Percentiles rank a stretch among this genome's conserved stretches.
Evolutionary conservation across 2,888 invertebrate species (phyloP).

Genomic region (Drosophila siamana): DNA sequence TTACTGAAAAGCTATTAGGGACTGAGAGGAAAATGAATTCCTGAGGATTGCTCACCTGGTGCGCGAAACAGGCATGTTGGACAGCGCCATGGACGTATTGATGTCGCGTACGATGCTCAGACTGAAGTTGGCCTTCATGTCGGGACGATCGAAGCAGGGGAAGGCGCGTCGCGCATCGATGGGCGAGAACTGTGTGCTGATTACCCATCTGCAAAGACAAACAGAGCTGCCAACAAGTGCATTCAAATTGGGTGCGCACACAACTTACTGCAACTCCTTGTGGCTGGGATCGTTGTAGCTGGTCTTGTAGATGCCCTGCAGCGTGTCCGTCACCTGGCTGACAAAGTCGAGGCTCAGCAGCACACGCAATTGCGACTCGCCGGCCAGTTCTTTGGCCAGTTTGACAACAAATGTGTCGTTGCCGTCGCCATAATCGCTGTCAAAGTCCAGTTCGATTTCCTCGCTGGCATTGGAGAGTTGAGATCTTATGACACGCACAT

Average conservation of each 20-base stretch:
- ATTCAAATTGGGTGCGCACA: background rate
- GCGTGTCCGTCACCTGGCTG: constrained; percentile 86
- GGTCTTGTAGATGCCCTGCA: constrained; percentile 87
- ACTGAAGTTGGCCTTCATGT: constrained; percentile 91
- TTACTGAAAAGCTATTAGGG: background rate
- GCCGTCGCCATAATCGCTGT: constrained; percentile 82
- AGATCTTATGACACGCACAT: constrained; percentile 79
- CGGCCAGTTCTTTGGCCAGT: constrained; percentile 65
- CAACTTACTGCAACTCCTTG: constrained; percentile 84
- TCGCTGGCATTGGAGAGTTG: constrained; percentile 53
- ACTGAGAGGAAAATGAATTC: constrained; percentile 10
- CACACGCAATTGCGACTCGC: constrained; percentile 81
- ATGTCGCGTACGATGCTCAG: constrained; percentile 88
- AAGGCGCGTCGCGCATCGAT: constrained; percentile 92
- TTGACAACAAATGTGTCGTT: constrained; percentile 83
- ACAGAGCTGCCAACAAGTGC: background rate
- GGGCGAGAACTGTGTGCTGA: constrained; percentile 92
- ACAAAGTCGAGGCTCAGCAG: constrained; percentile 86
- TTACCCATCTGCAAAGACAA: constrained; percentile 88
- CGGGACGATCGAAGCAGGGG: constrained; percentile 95
- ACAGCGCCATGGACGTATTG: constrained; percentile 85
- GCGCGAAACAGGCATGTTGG: constrained; percentile 88
- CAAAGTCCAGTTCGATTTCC: constrained; percentile 81
- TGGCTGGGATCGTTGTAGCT: constrained; percentile 85
- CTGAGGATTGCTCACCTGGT: too few species aligned